Conservation (phyloP, 2,113 vertebrate genomes). For the Paradisaea rubra region DNA sequence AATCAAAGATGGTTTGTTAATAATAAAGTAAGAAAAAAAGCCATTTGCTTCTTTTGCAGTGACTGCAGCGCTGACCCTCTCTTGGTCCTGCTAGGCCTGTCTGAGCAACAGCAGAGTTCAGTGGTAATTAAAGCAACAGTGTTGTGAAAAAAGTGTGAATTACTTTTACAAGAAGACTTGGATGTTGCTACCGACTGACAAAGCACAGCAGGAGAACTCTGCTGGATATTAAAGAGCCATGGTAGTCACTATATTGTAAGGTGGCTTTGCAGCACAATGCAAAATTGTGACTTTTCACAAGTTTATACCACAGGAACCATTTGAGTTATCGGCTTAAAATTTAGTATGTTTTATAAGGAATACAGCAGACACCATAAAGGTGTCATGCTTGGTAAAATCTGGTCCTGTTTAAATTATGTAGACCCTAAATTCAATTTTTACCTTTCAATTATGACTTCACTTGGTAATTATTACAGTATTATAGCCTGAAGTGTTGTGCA, state of each 20-base stretch:
- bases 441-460: slow-evolving; percentile 42
- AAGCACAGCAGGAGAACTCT: slow-evolving; percentile 79
- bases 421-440: slow-evolving; percentile 41
- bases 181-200: slow-evolving; percentile 78
- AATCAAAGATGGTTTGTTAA: slow-evolving; percentile 79
- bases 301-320: slow-evolving; percentile 74
- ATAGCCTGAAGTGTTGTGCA: slow-evolving; percentile 26
- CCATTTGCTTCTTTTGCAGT: slow-evolving; percentile 74
- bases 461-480: slow-evolving; percentile 59
- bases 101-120: slow-evolving; percentile 78
- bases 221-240: slow-evolving; percentile 80
- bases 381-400: slow-evolving; percentile 48
- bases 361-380: slow-evolving; percentile 29
- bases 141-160: slow-evolving; percentile 86
- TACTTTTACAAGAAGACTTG: slow-evolving; percentile 81
- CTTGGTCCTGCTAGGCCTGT: slow-evolving; percentile 80
- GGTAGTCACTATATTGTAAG: slow-evolving; percentile 69
- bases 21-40: slow-evolving; percentile 77
- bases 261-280: slow-evolving; percentile 76
- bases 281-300: slow-evolving; percentile 81
- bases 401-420: slow-evolving; percentile 34
- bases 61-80: slow-evolving; percentile 77
- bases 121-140: slow-evolving; percentile 85
- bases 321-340: slow-evolving; percentile 70
- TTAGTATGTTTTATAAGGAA: slow-evolving; percentile 35